Conservation (phyloP, 2,888 invertebrate genomes). For the Hydrotaea diabolus region DNA sequence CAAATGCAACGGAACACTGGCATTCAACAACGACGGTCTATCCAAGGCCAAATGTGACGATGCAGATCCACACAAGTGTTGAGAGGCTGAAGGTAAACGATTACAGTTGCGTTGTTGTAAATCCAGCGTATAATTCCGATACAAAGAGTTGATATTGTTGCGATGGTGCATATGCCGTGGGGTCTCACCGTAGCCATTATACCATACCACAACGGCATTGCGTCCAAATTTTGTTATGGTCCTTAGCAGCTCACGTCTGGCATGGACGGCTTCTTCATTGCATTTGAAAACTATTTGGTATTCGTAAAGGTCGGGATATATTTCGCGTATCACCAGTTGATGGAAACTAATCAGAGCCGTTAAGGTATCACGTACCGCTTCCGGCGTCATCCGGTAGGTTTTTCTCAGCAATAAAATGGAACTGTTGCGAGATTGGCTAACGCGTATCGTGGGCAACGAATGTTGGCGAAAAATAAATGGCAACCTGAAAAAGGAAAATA, state of each 20-base stretch:
- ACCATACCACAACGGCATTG: constrained; percentile 70
- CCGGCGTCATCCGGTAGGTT: constrained; percentile 68
- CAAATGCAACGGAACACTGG: not conserved
- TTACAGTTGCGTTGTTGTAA: too few relatives aligned
- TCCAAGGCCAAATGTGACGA: not conserved
- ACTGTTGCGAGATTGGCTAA: constrained; percentile 71
- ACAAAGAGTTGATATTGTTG: not conserved
- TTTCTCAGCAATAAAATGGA: constrained; percentile 70
- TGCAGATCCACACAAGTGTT: not conserved
- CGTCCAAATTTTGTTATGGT: constrained; percentile 69
- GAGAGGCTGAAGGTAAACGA: not conserved
- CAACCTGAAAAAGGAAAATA: constrained; percentile 64
- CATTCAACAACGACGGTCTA: not conserved
- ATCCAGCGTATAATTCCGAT: not conserved
- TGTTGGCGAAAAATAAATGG: constrained; percentile 55
- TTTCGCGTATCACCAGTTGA: constrained; percentile 69
- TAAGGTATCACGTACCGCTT: constrained; percentile 69
- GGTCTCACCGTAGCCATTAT: constrained; percentile 45
- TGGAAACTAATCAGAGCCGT: constrained; percentile 66
- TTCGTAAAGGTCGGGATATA: constrained; percentile 55
- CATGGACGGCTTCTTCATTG: constrained; percentile 74
- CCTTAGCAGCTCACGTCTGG: constrained; percentile 66
- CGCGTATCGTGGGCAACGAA: constrained; percentile 64
- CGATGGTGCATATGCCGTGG: not conserved
- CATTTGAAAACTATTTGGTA: constrained; percentile 74